Percentiles rank a stretch among this genome's conserved stretches.
Evolutionary conservation across 92 coral and sea anemone genomes (phyloP).

Genomic region (Zoanthus sociatus): DNA sequence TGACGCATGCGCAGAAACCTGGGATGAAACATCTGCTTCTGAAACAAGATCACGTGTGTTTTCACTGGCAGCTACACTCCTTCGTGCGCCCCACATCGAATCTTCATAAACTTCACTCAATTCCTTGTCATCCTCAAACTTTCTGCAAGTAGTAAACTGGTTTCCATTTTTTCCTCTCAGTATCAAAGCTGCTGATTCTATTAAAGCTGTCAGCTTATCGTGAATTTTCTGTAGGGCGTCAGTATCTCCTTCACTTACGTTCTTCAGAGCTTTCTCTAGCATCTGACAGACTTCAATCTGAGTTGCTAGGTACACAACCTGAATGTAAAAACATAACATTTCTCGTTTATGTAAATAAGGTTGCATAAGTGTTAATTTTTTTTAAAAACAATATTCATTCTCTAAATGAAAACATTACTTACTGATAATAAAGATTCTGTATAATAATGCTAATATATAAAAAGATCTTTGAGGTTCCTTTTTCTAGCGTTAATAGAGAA

Average conservation of each 20-base stretch:
- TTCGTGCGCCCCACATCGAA: constrained; percentile 45
- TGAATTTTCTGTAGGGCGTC: constrained; percentile 67
- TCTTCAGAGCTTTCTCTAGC: constrained; percentile 73
- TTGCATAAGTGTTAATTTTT: too few relatives aligned
- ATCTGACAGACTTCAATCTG: constrained; percentile 82
- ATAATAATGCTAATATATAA: too few relatives aligned
- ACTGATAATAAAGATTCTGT: too few relatives aligned
- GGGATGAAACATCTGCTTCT: constrained; percentile 72
- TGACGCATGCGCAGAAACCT: constrained; percentile 64
- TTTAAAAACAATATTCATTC: too few relatives aligned
- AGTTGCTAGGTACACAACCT: constrained; percentile 78
- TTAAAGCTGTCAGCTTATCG: constrained; percentile 68
- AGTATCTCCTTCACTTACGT: constrained; percentile 60
- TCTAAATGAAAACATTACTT: too few relatives aligned
- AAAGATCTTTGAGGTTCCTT: too few relatives aligned
- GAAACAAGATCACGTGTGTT: constrained; percentile 63
- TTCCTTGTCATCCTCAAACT: constrained; percentile 50
- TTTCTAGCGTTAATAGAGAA: too few relatives aligned
- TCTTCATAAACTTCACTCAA: constrained; percentile 57
- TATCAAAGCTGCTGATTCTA: constrained; percentile 73
- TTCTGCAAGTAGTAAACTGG: constrained; percentile 23
- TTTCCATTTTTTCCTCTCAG: constrained; percentile 74
- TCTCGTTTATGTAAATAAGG: too few relatives aligned
- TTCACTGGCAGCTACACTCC: constrained; percentile 72
- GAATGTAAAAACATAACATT: neutral